Base-by-base conservation (phyloP, 2,888 invertebrate genomes). In the Dascillus cervinus region DNA sequence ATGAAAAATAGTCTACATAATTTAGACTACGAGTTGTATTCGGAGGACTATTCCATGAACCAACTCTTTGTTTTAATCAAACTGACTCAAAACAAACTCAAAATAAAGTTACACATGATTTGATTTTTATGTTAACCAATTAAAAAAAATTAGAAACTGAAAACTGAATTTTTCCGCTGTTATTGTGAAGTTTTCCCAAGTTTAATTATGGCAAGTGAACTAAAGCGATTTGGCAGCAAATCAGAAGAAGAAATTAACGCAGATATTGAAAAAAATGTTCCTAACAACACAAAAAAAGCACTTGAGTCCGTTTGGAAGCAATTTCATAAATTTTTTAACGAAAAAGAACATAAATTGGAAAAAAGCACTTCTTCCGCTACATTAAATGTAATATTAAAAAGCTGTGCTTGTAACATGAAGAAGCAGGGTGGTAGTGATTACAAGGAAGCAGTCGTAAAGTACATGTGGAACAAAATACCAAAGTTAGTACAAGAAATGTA, bases 351-450 rank as follows among this genome's bases (percentile, higher is more conserved):
- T n/a, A 22, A 3, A 22, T 22, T 22, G 22, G 22, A 22, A 22
- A 22, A 22, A 22, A 22, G n/a, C 22, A n/a, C n/a, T 22, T 22
- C 3, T 22, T 11, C n/a, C 4, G 22, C 22, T 22, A 22, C 22
- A 22, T 8, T 22, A 22, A 22, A 5, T n/a, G n/a, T 9, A 13
- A 34, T 29, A 11, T 26, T 34, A 10, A 34, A 33, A 25, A 17
- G 32, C 26, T 37, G 29, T 28, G 37, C 22, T 5, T 34, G 21
- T 20, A 34, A 37, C 15, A 37, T 35, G 37, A 37, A 33, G 21
- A 34, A 29, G 19, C 13, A 4, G 8, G 14, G 35, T 32, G 31
- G 34, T 17, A 26, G 26, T 23, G 26, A 35, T n/a, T 38, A 26
- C 22, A 34, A 28, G 21, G 33, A 29, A 22, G 13, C 15, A 9